A percentile compares a stretch with the other conserved stretches of the same genome.
Evolutionary conservation across 1,140 invertebrate species (phyloP).

Genomic region (Phthorimaea operculella): DNA sequence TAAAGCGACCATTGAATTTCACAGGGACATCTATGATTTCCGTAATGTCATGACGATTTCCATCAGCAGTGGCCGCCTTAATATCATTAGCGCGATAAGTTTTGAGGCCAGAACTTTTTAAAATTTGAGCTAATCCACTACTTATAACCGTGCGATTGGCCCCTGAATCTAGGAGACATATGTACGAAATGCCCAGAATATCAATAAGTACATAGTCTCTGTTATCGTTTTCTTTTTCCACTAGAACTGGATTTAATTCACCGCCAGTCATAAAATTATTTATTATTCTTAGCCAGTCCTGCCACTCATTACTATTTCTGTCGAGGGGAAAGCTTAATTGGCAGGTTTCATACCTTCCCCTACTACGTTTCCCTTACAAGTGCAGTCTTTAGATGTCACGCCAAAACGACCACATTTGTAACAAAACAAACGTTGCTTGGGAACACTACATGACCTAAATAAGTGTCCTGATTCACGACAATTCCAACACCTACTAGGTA

Average conservation of each 20-base stretch:
- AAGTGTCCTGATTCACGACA: no score
- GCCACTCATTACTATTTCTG: not conserved
- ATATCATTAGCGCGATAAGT: not conserved
- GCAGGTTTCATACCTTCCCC: not conserved
- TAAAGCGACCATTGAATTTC: not conserved
- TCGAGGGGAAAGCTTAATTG: not conserved
- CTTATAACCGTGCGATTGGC: not conserved
- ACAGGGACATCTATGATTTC: not conserved
- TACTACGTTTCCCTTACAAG: slow-evolving; percentile 18
- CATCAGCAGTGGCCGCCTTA: not conserved
- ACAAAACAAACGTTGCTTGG: no score
- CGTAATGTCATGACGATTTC: not conserved
- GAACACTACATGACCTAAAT: no score
- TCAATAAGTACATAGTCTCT: not conserved
- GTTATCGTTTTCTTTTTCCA: not conserved
- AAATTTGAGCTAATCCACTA: not conserved
- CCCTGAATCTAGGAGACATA: not conserved
- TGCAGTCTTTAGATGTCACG: slow-evolving; percentile 14
- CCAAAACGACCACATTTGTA: slow-evolving; percentile 10
- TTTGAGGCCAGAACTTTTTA: not conserved
- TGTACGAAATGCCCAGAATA: not conserved
- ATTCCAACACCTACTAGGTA: no score
- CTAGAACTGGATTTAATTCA: not conserved
- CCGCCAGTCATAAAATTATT: no score
- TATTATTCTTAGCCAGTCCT: no score